Conservation (phyloP, 1,140 invertebrate genomes). For the Diabrotica undecimpunctata region DNA sequence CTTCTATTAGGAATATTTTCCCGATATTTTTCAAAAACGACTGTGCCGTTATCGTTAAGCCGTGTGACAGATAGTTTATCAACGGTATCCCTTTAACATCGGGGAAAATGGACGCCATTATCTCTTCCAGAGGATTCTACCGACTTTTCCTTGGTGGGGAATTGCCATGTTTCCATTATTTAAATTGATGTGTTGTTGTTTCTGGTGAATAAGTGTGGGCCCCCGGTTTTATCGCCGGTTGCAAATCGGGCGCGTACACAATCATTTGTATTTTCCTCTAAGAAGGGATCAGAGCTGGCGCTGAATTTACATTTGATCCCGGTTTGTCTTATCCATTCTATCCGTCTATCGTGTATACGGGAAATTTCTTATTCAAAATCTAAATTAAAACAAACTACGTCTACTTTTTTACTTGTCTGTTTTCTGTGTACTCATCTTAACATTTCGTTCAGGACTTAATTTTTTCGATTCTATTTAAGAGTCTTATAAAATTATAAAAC, state of each 20-base stretch:
- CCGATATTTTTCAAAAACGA: neutral
- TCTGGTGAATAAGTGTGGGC: neutral
- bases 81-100: neutral
- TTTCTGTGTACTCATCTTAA: too few relatives aligned
- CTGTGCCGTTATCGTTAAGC: neutral
- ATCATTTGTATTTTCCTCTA: neutral
- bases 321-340: neutral
- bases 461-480: too few relatives aligned
- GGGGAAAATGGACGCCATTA: neutral
- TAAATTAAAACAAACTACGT: too few relatives aligned
- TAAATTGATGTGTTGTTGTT: conserved; percentile 2
- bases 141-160: neutral
- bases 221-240: neutral
- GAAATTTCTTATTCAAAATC: too few relatives aligned
- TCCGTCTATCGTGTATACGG: neutral
- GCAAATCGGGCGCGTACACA: neutral
- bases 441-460: too few relatives aligned
- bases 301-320: neutral
- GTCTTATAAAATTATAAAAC: too few relatives aligned
- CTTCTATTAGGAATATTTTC: neutral
- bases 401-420: too few relatives aligned
- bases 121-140: neutral
- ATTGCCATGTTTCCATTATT: conserved; percentile 2
- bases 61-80: neutral
- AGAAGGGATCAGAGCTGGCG: neutral